Base-by-base conservation (phyloP, 2,113 vertebrate species). In the Nipponia nippon region DNA sequence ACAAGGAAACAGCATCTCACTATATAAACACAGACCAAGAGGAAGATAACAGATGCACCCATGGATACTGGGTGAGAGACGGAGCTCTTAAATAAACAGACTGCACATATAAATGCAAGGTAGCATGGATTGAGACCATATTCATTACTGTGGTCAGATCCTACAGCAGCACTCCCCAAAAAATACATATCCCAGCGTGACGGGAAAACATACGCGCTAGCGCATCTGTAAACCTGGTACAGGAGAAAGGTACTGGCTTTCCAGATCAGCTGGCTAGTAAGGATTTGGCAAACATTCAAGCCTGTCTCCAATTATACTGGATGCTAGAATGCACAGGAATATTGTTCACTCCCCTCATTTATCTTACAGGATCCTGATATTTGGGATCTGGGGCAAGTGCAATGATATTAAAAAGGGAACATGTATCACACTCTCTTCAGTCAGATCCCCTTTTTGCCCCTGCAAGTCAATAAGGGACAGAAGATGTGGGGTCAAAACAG, bases 11-110 rank as follows among this genome's bases (percentile, higher is more conserved):
- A 27, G 25, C 30, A 34, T 23, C 40, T 80, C 3, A 1, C 13
- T 30, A 27, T 10, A 2, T 4, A 25, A 76, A 34, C 1, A 0
- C 25, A 7, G 22, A 58, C 16, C 29, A 22, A 49, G 34, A 52
- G 12, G 47, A 56, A 75, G 42, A 4, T 27, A 56, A 69, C 34
- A 59, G 44, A 40, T 6, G 13, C 38, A 76, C 9, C 44, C 30
- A 11, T 4, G 16, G 44, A 58, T 29, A 47, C 0, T 5, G 13
- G 18, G 29, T 7, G 9, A 34, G 42, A 62, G 38, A 65, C 7
- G 3, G 36, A 46, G 40, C 26, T 49, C 50, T 78, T 56, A 20
- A 27, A 32, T 19, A 29, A 38, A 36, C 27, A 8, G 25, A 32
- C 21, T 9, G 18, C 20, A 34, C 27, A 3, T 34, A 17, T 0